Base-by-base conservation (phyloP, 2,113 vertebrate species). In the Alligator sinensis region DNA sequence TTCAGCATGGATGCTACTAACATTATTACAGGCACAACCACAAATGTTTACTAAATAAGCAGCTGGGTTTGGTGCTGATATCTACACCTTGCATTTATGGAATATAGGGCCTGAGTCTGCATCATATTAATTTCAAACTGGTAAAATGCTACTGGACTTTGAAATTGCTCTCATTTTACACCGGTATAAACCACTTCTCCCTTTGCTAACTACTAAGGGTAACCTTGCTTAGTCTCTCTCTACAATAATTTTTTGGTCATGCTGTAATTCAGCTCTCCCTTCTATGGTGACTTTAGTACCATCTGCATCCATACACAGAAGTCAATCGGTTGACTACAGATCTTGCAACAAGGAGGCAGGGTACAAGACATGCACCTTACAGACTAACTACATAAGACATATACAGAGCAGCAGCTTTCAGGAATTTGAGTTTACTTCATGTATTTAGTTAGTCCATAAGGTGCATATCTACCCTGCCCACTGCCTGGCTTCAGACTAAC, bases 11-110 rank as follows among this genome's bases (percentile, higher is more conserved):
- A 70, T 61, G 11, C 91, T 96, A 95, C 92, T 91, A 21, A 84
- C 9, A 0, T 72, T 87, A 85, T 91, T 78, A 28, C 54, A 63
- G 93, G 84, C 91, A 96, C 2, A 90, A 90, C 91, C 92, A 93
- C 96, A 93, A 91, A 88, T 88, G 86, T 86, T 91, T 78, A 86
- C 94, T 94, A 92, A 91, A 94, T 82, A 90, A 94, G 92, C 95
- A 92, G 63, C 91, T 79, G 79, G 74, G 86, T 90, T 92, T 81
- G 81, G 62, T 82, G 14, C 59, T 1, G 27, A 84, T 82, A 77
- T 3, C 86, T 60, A 25, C 38, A 0, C 34, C 47, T 58, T 80
- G 63, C 2, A 8, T 19, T 59, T 27, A 47, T 0, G 77, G 77
- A 60, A 68, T 16, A 81, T 77, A 95, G 83, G 47, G 89, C 81